Evolutionary conservation across 2,113 vertebrate genomes (phyloP).

Genomic region (Corythornis cristatus): DNA sequence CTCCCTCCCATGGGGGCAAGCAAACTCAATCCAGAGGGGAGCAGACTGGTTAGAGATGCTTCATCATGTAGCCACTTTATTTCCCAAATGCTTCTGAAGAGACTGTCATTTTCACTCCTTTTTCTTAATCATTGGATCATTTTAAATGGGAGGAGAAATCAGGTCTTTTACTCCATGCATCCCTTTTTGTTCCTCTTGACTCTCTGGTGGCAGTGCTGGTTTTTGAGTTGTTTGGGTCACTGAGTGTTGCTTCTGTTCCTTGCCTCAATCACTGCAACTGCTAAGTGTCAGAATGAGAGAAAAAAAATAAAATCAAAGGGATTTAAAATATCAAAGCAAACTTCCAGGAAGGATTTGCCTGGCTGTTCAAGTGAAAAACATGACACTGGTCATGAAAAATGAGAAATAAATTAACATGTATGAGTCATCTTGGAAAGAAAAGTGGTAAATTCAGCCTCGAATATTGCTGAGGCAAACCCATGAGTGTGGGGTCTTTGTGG

Average conservation of each 20-base stretch:
- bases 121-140: background rate
- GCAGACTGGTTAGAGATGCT: background rate
- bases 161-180: background rate
- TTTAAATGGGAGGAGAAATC: background rate
- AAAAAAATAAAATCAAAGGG: conserved; percentile 9
- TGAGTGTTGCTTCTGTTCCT: conserved; percentile 6
- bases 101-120: background rate
- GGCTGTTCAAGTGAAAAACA: conserved; percentile 37
- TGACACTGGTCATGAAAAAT: conserved; percentile 23
- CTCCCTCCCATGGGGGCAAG: background rate
- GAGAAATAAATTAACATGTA: conserved; percentile 27
- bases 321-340: conserved; percentile 39
- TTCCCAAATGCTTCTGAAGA: background rate
- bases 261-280: conserved; percentile 3
- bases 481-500: background rate
- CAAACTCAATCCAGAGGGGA: background rate
- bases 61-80: background rate
- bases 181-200: background rate
- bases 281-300: conserved; percentile 16
- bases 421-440: conserved; percentile 50
- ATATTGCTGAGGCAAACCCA: conserved; percentile 1
- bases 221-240: conserved; percentile 34
- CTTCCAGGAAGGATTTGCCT: conserved; percentile 44
- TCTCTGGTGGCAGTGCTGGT: background rate
- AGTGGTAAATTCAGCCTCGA: background rate